Evolutionary conservation across 2,113 vertebrate genomes (phyloP), one percentile per base, ranked within the genome.

Genomic region (Varanus salvator): DNA sequence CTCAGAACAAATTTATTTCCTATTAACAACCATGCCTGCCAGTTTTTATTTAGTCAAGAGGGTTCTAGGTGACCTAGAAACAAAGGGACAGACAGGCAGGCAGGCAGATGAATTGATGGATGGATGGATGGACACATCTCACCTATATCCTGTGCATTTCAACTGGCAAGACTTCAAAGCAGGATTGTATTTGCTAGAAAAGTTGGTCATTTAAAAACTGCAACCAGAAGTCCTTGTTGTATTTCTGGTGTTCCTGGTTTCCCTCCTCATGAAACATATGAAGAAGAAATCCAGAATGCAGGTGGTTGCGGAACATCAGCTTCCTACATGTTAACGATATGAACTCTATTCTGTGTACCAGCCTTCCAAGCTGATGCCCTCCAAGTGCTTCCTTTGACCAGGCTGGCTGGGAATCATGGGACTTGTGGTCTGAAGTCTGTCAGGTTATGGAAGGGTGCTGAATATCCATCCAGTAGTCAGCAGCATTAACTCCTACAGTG

Each of bases 251-350:
- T 90, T 74, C 90, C 27, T 83, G 21, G 17, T 57, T 25, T 85
- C 14, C 82, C 89, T 94, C 88, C 44, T 78, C 64, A 89, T 91
- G 80, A 48, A 90, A 77, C 11, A 76, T 68, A 74, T 91, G 88
- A 83, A 89, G 19, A 80, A 93, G 80, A 93, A 88, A 71, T 57
- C 2, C 86, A 78, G 89, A 76, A 92, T 84, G 69, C 17, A 87
- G 21, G 57, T 86, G 75, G 92, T 93, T 90, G 93, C 93, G 90
- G 48, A 64, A 44, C 72, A 31, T 71, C 78, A 29, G 89, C 77
- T 91, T 91, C 87, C 90, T 77, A 90, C 75, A 78, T 8, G 48
- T 66, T 90, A 90, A 92, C 80, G 60, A 84, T 85, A 66, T 57
- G 83, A 93, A 83, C 76, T 19, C 76, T 0, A 50, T 12, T 48